Evolutionary conservation across 2,113 vertebrate genomes (phyloP), one percentile per base, ranked within the genome.

Genomic region (Labrus mixtus): DNA sequence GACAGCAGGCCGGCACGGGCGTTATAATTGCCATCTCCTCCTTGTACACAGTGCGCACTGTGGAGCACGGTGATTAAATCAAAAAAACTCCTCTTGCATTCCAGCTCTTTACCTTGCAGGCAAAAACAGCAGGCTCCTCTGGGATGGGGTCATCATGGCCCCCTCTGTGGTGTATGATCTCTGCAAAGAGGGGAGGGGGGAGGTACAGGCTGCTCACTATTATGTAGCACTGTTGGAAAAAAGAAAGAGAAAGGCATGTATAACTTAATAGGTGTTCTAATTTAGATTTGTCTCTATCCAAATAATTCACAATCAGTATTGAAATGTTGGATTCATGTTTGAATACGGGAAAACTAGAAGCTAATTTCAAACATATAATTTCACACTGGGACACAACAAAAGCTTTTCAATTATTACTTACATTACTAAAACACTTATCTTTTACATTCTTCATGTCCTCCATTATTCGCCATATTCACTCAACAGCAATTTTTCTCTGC

Each of bases 21-120:
- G 78, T 86, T 91, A 91, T 95, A 95, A 95, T 95, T 95, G 93
- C 93, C 85, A 90, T 91, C 92, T 93, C 89, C 91, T 89, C 82
- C 85, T 87, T 72, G 86, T 88, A 66, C 83, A 72, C 86, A 86
- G 48, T 74, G 79, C 81, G 86, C 72, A 81, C 84, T 59, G 81
- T 60, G 66, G 86, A 87, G 87, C 83, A 36, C 85, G 61, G 86
- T 94, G 92, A 95, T 94, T 94, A 94, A 93, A 93, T 93, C 71
- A 88, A 90, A 88, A 90, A 91, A 81, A 64, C 85, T 85, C 79
- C 76, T 82, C 76, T 61, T 61, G 87, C 84, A 91, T 85, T 78
- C 53, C 82, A 79, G 79, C 69, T 91, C 85, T 90, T 90, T 94
- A 93, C 91, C 94, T 94, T 37, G 83, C 89, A 93, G 93, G 94